Base-by-base conservation (phyloP, 2,113 vertebrate species). In the Osmerus mordax region DNA sequence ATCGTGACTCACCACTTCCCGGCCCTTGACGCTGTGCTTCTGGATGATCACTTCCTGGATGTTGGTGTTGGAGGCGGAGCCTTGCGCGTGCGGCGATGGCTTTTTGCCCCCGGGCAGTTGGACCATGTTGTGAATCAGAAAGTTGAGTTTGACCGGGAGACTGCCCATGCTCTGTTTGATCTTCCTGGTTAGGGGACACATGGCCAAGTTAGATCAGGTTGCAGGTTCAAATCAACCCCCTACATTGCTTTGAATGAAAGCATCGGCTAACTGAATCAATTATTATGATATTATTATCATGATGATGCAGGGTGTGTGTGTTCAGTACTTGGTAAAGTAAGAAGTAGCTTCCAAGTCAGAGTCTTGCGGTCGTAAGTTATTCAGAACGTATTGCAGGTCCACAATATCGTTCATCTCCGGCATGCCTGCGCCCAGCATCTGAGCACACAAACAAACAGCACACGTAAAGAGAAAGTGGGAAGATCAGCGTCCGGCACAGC, bases 121-220 rank as follows among this genome's bases (percentile, higher is more conserved):
- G 7, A 54, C 94, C 0, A 98, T 89, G 0, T 62, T 87, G 78
- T 98, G 96, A 61, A 95, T 89, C 74, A 97, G 70, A 82, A 95
- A 96, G 83, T 96, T 97, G 66, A 97, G 71, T 71, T 95, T 96
- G n/a, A 94, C 94, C 9, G 94, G 91, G n/a, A 95, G 89, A 59
- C 93, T 93, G 73, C 89, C 91, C 84, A 96, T 89, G 81, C 95
- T 97, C 77, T 95, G 94, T 78, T 93, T 94, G 83, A 97, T 96
- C 85, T 96, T 96, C 89, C 96, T 97, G 80, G 58, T 58, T 72
- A 81, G 0, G 58, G 86, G 72, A 58, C 53, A 67, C 1, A 16
- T 8, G 69, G 2, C 63, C 4, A 77, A 66, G 25, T 47, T 47
- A 47, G 41, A 11, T 12, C 9, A 47, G 41, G 41, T 47, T 47